Evolutionary conservation across 2,113 vertebrate genomes (phyloP).

Genomic region (Halcyon malimbica): DNA sequence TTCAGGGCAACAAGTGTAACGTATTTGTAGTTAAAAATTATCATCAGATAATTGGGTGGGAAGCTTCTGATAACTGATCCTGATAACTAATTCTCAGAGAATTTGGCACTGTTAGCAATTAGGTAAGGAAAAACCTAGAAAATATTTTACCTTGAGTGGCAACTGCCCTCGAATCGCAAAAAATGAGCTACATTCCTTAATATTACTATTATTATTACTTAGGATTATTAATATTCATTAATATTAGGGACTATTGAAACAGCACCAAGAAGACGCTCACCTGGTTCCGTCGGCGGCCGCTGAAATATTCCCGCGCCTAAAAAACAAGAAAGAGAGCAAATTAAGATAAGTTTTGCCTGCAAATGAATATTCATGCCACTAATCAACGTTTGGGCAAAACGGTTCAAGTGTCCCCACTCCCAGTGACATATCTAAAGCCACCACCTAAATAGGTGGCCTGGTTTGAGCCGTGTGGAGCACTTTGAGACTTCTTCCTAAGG

Average conservation of each 20-base stretch:
- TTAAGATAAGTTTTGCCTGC: not conserved
- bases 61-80: not conserved
- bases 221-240: not conserved
- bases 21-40: not conserved
- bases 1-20: not conserved
- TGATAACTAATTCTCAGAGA: not conserved
- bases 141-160: not conserved
- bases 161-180: not conserved
- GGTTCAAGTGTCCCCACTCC: not conserved
- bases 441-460: constrained; percentile 1
- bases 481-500: not conserved
- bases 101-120: not conserved
- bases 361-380: constrained; percentile 29
- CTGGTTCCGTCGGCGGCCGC: not conserved
- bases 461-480: not conserved
- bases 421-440: not conserved
- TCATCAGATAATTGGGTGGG: not conserved
- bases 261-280: not conserved
- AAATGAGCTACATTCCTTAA: not conserved
- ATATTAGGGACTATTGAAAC: not conserved
- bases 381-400: not conserved
- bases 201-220: too few relatives aligned
- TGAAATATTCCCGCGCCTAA: not conserved
- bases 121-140: not conserved
- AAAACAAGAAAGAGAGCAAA: not conserved